These are phyloP conservation scores for Caloenas nicobarica DNA, from an alignment of 2,113 vertebrate species.

Conservation along the genomic window DNA sequence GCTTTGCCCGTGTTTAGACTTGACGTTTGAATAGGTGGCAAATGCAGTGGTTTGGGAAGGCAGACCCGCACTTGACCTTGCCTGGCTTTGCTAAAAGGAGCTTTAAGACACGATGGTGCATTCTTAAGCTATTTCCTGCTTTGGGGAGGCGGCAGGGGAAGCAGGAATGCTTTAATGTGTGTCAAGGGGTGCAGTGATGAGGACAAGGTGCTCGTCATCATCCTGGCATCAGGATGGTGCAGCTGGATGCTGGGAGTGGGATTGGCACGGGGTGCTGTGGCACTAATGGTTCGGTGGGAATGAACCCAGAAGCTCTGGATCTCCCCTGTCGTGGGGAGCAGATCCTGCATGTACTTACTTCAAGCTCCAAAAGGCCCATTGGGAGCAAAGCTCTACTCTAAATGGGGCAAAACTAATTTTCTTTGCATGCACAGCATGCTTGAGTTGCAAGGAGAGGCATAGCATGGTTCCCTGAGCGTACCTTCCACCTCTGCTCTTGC, in stretches of 20 bases:
- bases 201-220: rapidly evolving
- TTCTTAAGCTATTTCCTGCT: background rate
- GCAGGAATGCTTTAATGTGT: background rate
- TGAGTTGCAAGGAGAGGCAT: background rate
- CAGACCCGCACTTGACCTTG: background rate
- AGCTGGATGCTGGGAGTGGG: background rate
- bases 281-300: background rate
- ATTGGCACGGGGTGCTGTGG: background rate
- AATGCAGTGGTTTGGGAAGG: background rate
- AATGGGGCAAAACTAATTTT: background rate
- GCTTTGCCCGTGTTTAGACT: background rate
- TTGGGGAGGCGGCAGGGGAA: background rate
- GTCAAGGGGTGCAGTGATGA: background rate
- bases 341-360: background rate
- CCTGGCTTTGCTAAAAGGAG: background rate
- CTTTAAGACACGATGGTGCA: rapidly evolving
- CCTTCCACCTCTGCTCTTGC: background rate
- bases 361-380: background rate
- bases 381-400: background rate
- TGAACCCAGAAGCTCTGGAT: background rate
- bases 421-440: background rate
- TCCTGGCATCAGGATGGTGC: background rate
- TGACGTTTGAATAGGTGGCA: background rate
- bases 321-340: rapidly evolving
- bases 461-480: background rate